Percentiles rank a stretch among this genome's conserved stretches.
phyloP scores from a whole-genome alignment of 2,113 vertebrate genomes.

The Cynoglossus semilaevis region DNA sequence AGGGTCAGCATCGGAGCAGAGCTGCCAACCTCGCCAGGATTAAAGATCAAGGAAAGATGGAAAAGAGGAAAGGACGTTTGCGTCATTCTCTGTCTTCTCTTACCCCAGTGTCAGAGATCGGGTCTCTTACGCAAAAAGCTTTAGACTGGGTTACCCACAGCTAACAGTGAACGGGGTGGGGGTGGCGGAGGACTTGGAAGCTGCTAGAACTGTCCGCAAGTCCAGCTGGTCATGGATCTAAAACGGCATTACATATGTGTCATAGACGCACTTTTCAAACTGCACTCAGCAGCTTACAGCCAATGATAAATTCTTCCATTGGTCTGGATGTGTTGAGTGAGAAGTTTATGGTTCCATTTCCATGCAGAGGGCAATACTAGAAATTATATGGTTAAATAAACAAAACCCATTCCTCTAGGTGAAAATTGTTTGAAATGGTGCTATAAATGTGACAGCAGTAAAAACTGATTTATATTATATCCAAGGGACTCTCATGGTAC shows the following conservation, averaged over 20 bases:
- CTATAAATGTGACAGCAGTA: slow-evolving; percentile 34
- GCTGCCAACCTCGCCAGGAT: slow-evolving; percentile 37
- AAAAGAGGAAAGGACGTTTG: slow-evolving; percentile 43
- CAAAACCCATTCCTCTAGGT: background rate
- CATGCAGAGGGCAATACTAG: slow-evolving; percentile 19
- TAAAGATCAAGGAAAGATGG: slow-evolving; percentile 38
- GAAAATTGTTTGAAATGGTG: background rate
- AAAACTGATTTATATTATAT: slow-evolving; percentile 8
- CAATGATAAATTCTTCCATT: slow-evolving; percentile 25
- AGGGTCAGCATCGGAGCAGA: slow-evolving; percentile 40
- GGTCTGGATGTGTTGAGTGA: slow-evolving; percentile 16
- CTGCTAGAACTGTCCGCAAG: slow-evolving; percentile 14
- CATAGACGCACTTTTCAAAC: slow-evolving; percentile 30
- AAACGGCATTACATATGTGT: slow-evolving; percentile 47
- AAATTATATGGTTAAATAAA: slow-evolving; percentile 47
- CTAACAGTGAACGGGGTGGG: slow-evolving; percentile 19
- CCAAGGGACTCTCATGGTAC: slow-evolving; percentile 6
- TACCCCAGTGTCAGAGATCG: slow-evolving; percentile 19
- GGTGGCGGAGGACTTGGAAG: slow-evolving; percentile 20
- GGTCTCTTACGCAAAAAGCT: slow-evolving; percentile 60
- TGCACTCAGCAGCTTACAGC: slow-evolving; percentile 32
- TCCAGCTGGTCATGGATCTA: slow-evolving; percentile 33
- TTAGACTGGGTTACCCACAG: slow-evolving; percentile 41
- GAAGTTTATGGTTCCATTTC: slow-evolving; percentile 28
- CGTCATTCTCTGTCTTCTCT: slow-evolving; percentile 43